A percentile compares a stretch with the other conserved stretches of the same genome.
These are phyloP conservation scores for Loriculus beryllinus DNA, from an alignment of 2,797 vertebrate genomes.

Conservation along the genomic window DNA sequence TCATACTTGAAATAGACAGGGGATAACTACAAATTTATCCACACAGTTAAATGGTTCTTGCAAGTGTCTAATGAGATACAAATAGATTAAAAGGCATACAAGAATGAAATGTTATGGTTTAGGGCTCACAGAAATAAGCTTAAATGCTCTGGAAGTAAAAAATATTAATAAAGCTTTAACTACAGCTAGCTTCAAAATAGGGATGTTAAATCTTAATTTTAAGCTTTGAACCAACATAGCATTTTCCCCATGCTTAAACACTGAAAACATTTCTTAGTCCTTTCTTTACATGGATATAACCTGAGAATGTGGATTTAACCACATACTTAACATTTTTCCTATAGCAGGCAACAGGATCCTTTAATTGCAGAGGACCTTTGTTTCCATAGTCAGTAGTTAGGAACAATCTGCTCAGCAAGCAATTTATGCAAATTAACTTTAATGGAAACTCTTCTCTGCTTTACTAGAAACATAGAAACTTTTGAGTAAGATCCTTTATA, in stretches of 20 bases:
- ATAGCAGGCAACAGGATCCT: background rate
- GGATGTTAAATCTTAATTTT: background rate
- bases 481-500: background rate
- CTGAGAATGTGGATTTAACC: background rate
- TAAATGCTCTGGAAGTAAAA: background rate
- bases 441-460: conserved; percentile 9
- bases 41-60: background rate
- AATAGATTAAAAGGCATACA: background rate
- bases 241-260: background rate
- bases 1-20: background rate
- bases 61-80: background rate
- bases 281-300: background rate
- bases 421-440: conserved; percentile 27
- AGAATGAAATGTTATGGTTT: background rate
- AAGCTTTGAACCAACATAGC: background rate
- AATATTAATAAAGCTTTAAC: background rate
- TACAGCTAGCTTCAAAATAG: background rate
- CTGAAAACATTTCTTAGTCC: background rate
- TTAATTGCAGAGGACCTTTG: background rate
- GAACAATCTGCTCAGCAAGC: background rate
- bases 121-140: background rate
- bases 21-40: background rate
- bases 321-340: background rate
- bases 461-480: background rate
- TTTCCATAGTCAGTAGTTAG: background rate